These are phyloP conservation scores for Podarcis raffonei DNA, from an alignment of 2,113 vertebrate genomes.

Conservation along the genomic window DNA sequence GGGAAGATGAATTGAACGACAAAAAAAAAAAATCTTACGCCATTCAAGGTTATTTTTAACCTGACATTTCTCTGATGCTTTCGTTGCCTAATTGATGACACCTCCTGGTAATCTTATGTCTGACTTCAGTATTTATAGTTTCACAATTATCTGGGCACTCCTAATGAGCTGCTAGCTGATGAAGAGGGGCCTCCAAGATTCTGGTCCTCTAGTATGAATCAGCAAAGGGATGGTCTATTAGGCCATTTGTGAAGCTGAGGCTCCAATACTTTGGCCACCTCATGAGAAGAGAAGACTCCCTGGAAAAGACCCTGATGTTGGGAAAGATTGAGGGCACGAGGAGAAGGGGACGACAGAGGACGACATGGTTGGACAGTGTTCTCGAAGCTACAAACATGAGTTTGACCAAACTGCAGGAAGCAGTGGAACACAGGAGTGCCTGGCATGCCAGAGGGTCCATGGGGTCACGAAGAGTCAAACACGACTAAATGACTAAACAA, in stretches of 20 bases:
- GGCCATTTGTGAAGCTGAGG: neutral
- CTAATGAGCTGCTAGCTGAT: constrained; percentile 54
- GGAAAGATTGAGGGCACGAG: too few relatives aligned
- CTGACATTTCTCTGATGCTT: constrained; percentile 61
- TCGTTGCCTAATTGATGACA: constrained; percentile 72
- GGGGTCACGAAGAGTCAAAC: too few relatives aligned
- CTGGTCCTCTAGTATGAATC: constrained; percentile 14
- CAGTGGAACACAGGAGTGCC: too few relatives aligned
- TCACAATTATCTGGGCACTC: constrained; percentile 57
- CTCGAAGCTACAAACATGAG: too few relatives aligned
- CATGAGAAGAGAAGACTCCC: too few relatives aligned
- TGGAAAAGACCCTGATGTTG: too few relatives aligned
- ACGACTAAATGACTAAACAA: too few relatives aligned
- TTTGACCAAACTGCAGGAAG: too few relatives aligned
- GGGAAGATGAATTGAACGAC: neutral
- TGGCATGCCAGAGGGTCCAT: too few relatives aligned
- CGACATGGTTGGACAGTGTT: too few relatives aligned
- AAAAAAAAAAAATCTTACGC: constrained; percentile 31
- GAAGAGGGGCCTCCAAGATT: constrained; percentile 15
- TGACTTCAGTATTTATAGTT: constrained; percentile 67
- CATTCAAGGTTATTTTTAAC: constrained; percentile 66
- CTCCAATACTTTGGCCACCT: too few relatives aligned
- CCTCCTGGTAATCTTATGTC: constrained; percentile 69
- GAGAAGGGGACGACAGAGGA: too few relatives aligned
- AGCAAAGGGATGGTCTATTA: neutral